Evolutionary conservation across 2,888 invertebrate genomes (phyloP), one percentile per base, ranked within the genome.

Genomic region (Agrochola litura): DNA sequence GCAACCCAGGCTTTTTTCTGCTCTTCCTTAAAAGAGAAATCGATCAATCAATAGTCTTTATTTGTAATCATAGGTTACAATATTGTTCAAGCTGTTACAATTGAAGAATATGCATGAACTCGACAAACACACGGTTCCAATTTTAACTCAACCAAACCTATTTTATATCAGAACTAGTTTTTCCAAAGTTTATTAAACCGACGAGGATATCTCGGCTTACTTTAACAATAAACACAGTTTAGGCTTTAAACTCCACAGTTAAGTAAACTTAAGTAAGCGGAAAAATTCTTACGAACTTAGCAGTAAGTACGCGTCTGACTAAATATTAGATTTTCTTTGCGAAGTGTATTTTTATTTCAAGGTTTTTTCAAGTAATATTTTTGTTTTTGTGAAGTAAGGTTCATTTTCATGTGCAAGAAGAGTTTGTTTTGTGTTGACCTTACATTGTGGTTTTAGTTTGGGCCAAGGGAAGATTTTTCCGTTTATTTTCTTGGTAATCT

Each of bases 151-250:
- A 61, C 49, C 22, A 63, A 70, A 37, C 46, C 22, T 22, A 60
- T 5, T 67, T 73, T 70, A 72, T 66, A 69, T 37, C 37, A 65
- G n/a, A 68, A 46, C 43, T 56, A 73, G 54, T 77, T 66, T 72
- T 79, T 74, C 73, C 60, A 43, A 56, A 75, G 79, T 71, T 69
- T 75, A 78, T 66, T 74, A 72, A 43, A 54, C 58, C 64, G 25
- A 63, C 56, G 77, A 61, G 52, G 43, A 58, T 76, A 61, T 67
- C 64, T 46, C 66, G 25, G 64, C 63, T 73, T 81, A 81, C 67
- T 78, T 72, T 85, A 72, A 81, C 82, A 82, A 78, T 86, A 84
- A 86, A 86, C 86, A 86, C 73, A 79, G 78, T 84, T 86, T 80
- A 82, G 82, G 84, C 78, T 86, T 72, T 68, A 77, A 86, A 78